Base-by-base conservation (phyloP, 2,113 vertebrate species). In the Boulengeromyrus knoepffleri region DNA sequence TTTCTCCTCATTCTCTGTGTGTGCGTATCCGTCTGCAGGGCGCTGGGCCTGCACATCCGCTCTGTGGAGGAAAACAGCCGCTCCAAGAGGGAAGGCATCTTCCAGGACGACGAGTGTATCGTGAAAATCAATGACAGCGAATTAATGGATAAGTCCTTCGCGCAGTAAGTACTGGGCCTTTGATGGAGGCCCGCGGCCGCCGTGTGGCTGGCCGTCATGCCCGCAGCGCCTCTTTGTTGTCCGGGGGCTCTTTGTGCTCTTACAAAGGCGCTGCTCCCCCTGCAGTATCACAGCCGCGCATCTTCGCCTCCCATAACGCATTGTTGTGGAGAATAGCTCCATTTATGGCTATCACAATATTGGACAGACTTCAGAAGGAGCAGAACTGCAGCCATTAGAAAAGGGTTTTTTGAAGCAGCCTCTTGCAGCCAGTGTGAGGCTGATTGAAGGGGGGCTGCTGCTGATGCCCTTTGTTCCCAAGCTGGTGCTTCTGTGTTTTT, bases 1-100 rank as follows among this genome's bases (percentile, higher is more conserved):
- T 62, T 27, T 19, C 36, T 91, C 83, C 89, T 83, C 66, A 77
- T 21, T 62, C 46, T 83, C 31, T 87, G 56, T 89, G 52, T 24
- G 24, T 83, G 49, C 50, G 39, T 89, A 19, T 45, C 31, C 31
- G 2, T 89, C 2, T 47, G 50, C 86, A 99, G 98, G 93, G 95
- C 97, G 90, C 94, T 99, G 91, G 98, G 98, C n/a, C 97, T 99
- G 46, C 97, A 97, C 92, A 97, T 99, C 88, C 97, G 97, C 91
- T 96, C 96, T 87, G 95, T 99, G n/a, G 98, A 99, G 92, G 96
- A 96, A 84, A 96, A 95, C 90, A 99, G 98, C 89, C 97, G 97
- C 86, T 97, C 97, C 74, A 97, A 94, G 90, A 96, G 92, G 86
- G 97, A 99, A 88, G 96, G 95, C 0, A 94, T 99, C 77, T 98